Percentiles rank a stretch among this genome's conserved stretches.
phyloP scores from a whole-genome alignment of 2,113 vertebrate species.

The Elephantulus edwardii region DNA sequence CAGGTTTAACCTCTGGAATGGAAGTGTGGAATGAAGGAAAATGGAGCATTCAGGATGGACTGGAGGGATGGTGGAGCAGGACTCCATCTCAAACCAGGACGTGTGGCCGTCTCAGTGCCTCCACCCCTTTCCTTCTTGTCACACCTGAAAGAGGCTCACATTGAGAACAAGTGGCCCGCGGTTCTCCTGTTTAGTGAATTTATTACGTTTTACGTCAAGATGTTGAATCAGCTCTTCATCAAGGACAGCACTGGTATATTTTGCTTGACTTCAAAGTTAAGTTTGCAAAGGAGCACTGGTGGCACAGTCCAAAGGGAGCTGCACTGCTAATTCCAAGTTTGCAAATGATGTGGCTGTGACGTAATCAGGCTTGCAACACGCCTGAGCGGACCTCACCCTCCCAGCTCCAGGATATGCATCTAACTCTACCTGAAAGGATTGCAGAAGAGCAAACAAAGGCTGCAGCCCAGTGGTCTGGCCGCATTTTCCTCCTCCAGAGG shows the following conservation, averaged over 20 bases:
- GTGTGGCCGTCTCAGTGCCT: neutral
- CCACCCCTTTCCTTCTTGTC: neutral
- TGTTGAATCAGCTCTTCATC: conserved; percentile 55
- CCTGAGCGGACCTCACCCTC: neutral
- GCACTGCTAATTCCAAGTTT: too few relatives aligned
- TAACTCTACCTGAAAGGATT: conserved; percentile 42
- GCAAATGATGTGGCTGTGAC: conserved; percentile 44
- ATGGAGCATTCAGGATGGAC: neutral
- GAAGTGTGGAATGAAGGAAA: neutral
- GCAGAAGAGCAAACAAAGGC: conserved; percentile 46
- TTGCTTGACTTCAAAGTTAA: conserved; percentile 56
- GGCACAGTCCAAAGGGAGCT: too few relatives aligned
- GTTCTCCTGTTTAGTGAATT: conserved; percentile 54
- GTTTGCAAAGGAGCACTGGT: conserved; percentile 60
- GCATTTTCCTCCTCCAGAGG: neutral
- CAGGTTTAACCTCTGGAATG: conserved; percentile 24
- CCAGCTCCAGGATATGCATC: conserved; percentile 28
- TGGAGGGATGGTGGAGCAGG: neutral
- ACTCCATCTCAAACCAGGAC: neutral
- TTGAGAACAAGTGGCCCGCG: conserved; percentile 15
- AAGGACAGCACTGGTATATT: conserved; percentile 30
- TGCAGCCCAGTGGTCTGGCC: neutral
- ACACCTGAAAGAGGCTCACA: neutral
- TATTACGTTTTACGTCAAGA: conserved; percentile 71
- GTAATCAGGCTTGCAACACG: conserved; percentile 51